Evolutionary conservation across 2,797 vertebrate species (phyloP), one percentile per base, ranked within the genome.

Genomic region (Phylloscopus collybita): DNA sequence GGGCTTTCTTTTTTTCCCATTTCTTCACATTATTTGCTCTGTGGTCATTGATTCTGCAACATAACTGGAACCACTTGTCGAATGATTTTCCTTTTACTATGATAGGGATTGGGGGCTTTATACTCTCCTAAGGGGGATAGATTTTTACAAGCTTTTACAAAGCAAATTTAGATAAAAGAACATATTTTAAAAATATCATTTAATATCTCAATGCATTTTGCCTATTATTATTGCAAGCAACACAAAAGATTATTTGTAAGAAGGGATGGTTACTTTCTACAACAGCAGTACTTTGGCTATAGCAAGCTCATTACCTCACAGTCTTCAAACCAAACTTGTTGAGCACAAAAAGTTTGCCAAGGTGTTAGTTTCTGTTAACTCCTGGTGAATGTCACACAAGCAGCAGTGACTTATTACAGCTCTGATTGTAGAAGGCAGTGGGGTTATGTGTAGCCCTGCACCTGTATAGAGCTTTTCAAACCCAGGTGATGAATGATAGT

Each of bases 1-100:
- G 65, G 18, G 8, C 13, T 34, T 62, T 49, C 11, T 32, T 59
- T 82, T 76, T 78, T 20, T 0, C 1, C 25, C 10, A 62, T 82
- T 88, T 97, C 86, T 81, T 65, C 72, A 91, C 23, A 70, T 91
- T 93, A 79, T 34, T 86, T 44, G 44, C 78, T 95, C 79, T 88
- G 40, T 73, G 95, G 72, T 91, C 91, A 96, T 88, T 97, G 96
- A 95, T 92, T 97, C 89, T 79, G 30, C 82, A 94, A 73, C 49
- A 62, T 86, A 95, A 95, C 70, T 91, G 83, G 72, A 92, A 96
- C n/a, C 6, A 45, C 80, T 90, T 97, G 91, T 89, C 92, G 96
- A 95, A 93, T 42, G 3, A 86, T 54, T 76, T 82, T 11, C 13
- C 11, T 82, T 95, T 80, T 65, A 87, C 23, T 76, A 59, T 26